Evolutionary conservation across 2,888 invertebrate species (phyloP).

Genomic region (Teleogryllus oceanicus): DNA sequence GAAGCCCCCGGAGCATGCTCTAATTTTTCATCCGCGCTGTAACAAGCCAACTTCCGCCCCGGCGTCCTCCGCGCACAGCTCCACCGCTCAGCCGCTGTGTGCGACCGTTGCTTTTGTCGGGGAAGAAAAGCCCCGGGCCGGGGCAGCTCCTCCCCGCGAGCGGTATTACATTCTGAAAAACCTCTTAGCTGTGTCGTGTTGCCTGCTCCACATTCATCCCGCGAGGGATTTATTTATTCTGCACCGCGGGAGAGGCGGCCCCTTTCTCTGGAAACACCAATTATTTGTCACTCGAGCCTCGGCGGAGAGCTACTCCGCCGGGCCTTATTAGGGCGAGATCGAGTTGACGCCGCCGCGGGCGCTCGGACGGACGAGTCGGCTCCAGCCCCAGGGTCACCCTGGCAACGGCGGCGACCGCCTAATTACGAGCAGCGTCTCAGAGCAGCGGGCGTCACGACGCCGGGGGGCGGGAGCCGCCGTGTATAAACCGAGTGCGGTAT

Average conservation of each 20-base stretch:
- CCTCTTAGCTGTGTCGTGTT: slow-evolving; percentile 18
- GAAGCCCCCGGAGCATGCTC: too few species aligned
- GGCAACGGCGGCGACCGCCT: background rate
- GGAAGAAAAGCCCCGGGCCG: background rate
- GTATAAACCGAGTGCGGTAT: too few species aligned
- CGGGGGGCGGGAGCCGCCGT: too few species aligned
- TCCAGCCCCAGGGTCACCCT: background rate
- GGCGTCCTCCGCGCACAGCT: background rate
- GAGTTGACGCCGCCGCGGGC: background rate
- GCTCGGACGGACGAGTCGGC: background rate
- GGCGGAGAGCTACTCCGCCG: background rate
- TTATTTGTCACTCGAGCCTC: slow-evolving; percentile 18
- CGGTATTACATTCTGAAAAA: background rate
- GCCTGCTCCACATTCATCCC: background rate
- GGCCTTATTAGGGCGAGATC: slow-evolving; percentile 10
- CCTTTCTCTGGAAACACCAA: slow-evolving; percentile 18
- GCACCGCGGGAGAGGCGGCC: background rate
- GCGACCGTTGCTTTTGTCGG: background rate
- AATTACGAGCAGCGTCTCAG: background rate
- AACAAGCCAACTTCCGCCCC: too few species aligned
- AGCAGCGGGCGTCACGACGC: background rate
- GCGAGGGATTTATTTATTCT: background rate
- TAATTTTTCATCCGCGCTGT: too few species aligned
- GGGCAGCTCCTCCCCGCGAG: too few species aligned
- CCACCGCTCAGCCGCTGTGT: background rate